Conservation (phyloP, 2,797 vertebrate species). For the Girardinus metallicus region DNA sequence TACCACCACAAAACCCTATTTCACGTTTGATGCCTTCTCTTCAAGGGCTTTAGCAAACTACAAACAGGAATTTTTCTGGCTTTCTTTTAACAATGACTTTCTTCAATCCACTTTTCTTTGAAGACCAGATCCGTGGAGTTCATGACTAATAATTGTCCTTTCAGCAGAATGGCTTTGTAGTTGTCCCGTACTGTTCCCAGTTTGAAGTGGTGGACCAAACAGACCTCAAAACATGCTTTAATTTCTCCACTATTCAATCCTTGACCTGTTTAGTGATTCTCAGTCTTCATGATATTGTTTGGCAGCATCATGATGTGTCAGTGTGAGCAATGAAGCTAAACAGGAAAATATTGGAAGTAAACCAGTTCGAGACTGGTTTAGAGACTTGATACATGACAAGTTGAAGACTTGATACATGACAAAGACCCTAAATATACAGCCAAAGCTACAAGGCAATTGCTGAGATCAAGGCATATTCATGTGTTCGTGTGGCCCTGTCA, state of each 20-base stretch:
- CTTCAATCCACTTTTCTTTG: neutral
- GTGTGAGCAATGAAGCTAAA: neutral
- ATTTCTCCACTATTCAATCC: neutral
- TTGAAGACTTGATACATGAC: neutral
- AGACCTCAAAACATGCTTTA: neutral
- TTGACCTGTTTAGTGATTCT: neutral
- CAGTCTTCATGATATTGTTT: neutral
- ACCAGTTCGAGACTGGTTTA: neutral
- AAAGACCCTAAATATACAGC: neutral
- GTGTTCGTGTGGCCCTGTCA: neutral
- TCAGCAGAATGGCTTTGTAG: neutral
- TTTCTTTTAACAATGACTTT: neutral
- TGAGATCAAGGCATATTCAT: neutral
- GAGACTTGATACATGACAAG: neutral
- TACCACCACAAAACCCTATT: no score
- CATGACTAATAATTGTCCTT: neutral
- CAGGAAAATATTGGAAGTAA: neutral
- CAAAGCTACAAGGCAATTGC: neutral
- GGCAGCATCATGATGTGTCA: neutral
- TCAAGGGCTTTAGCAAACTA: neutral
- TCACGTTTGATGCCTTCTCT: neutral
- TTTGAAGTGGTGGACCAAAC: neutral
- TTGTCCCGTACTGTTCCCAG: neutral
- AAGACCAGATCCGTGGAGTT: neutral
- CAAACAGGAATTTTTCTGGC: neutral